Base-by-base conservation (phyloP, 2,888 invertebrate species). In the Capitulum mitella region DNA sequence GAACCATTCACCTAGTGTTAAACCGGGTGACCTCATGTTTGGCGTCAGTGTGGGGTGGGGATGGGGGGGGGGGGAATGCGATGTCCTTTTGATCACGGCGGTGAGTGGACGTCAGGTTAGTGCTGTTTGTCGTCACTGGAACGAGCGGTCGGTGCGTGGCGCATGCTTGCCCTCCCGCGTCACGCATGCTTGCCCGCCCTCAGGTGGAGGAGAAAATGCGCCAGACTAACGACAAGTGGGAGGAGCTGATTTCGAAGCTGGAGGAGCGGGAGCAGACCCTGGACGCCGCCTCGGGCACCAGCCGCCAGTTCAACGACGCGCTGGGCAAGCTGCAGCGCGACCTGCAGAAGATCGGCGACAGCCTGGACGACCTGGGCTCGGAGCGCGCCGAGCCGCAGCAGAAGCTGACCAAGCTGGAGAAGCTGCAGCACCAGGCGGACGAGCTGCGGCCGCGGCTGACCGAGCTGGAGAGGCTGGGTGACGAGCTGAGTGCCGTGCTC, bases 261-360 rank as follows among this genome's bases (percentile, higher is more conserved):
- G 94, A 94, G 84, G 93, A 95, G 83, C 90, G 97, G 29, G 95
- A 95, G 0, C 91, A 92, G 61, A 93, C 92, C 80, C 87, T 97
- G 10, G 95, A 95, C 79, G 95, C 95, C 1, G 95, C 97, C 0
- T 95, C 94, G 3, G 96, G 95, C 83, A 94, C 96, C 14, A 94
- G 95, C 78, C 91, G 94, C 80, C 95, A 97, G 86, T 97, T 97
- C 85, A 95, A 96, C 86, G 93, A 94, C 0, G 93, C 92, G 2
- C 88, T 96, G 8, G 90, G 92, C 79, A 89, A 94, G 2, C 87
- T 98, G 10, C 89, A 92, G 29, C 94, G 94, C 85, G 94, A 95
- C n/a, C 86, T 97, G 77, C 93, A 94, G 84, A 91, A 90, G 80
- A 94, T 97, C 83, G 91, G 92, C 48, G 96, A 97, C 83, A 92